Percentiles rank a stretch among this genome's conserved stretches.
phyloP scores from a whole-genome alignment of 1,140 invertebrate genomes.

The Psix sp. region DNA sequence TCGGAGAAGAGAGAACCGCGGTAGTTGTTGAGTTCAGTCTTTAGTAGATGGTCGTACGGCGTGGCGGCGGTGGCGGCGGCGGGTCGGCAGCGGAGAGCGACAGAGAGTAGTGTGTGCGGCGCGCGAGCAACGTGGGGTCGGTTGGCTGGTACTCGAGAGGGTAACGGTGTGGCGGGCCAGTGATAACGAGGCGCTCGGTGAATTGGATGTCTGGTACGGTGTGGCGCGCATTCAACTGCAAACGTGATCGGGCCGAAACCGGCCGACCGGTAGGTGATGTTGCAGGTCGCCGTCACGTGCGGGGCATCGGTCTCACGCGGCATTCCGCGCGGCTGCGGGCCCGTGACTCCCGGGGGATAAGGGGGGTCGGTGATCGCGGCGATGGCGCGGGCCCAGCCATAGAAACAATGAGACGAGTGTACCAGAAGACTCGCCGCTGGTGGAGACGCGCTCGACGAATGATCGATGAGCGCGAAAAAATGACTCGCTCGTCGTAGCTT shows the following conservation, averaged over 20 bases:
- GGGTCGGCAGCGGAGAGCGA: not conserved
- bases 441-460: conserved; percentile 37
- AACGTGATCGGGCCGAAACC: conserved; percentile 33
- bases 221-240: conserved; percentile 38
- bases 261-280: conserved; percentile 46
- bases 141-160: too few species aligned
- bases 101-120: too few species aligned
- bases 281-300: conserved; percentile 45
- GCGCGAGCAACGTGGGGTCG: too few species aligned
- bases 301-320: conserved; percentile 41
- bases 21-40: too few species aligned
- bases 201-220: conserved; percentile 54
- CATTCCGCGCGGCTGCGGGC: conserved; percentile 30
- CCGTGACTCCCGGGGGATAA: conserved; percentile 49
- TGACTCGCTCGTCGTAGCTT: too few species aligned
- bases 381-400: not conserved
- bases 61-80: too few species aligned
- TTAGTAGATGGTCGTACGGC: conserved; percentile 76
- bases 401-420: conserved; percentile 35
- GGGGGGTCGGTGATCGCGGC: not conserved
- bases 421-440: conserved; percentile 40
- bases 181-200: conserved; percentile 34
- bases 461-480: conserved; percentile 34
- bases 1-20: conserved; percentile 72
- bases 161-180: not conserved